Evolutionary conservation across 2,797 vertebrate species (phyloP), one percentile per base, ranked within the genome.

Genomic region (Micropoecilia bifurca): DNA sequence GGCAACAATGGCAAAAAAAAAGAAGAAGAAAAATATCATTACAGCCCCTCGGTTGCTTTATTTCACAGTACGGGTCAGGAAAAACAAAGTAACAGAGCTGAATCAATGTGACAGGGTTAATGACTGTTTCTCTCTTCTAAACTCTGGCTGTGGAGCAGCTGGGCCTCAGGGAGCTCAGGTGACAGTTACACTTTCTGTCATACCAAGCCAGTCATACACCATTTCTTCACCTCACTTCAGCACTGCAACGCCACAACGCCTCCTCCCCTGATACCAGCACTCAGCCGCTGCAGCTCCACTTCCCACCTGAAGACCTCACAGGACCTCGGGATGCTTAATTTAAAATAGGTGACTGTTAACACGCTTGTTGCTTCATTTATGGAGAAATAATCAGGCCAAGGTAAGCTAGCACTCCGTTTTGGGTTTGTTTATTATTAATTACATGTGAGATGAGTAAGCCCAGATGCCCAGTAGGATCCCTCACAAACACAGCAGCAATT

Each of bases 81-180:
- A 86, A 91, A 90, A 86, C 88, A 90, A 81, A 80, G 75, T 73
- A 79, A 84, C 79, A 76, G 85, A 85, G 82, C 87, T 89, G 91
- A 95, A 92, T 92, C 93, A 88, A 88, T 89, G 88, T 94, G 94
- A 94, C 93, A 90, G 91, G 93, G 94, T 94, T 95, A 95, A 95
- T 94, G 90, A 94, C 90, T 78, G 91, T 90, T 93, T 90, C 89
- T 91, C 88, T 91, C 83, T 78, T 83, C 89, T 90, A 89, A 93
- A 93, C 89, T 85, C 86, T 7, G 85, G 87, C 87, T 90, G 80
- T 83, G 90, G 87, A 93, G 87, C 90, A 91, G 91, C 90, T 88
- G 91, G 92, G 85, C 90, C 88, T 87, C 84, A 25, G 88, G 92
- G 90, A 91, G 69, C 76, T 63, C 88, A 91, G 92, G 92, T 94